Base-by-base conservation (phyloP, 2,113 vertebrate genomes). In the Clinocottus analis region DNA sequence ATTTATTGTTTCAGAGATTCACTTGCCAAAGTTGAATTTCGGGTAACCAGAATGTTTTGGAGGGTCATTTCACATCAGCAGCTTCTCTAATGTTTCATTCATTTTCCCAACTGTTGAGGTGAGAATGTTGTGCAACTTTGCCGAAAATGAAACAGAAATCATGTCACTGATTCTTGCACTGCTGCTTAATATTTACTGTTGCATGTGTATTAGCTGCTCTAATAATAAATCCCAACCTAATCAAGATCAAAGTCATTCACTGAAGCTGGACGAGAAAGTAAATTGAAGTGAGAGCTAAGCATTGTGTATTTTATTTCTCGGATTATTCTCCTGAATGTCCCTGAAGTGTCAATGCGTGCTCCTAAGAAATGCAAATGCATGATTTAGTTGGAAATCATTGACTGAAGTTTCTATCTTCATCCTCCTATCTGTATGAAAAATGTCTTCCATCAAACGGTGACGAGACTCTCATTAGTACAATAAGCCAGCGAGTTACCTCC, bases 401-500 rank as follows among this genome's bases (percentile, higher is more conserved):
- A 27, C 27, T 4, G 63, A 77, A 29, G 29, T 68, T 72, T 39
- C 53, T 25, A 16, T 14, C n/a, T 8, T 41, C n/a, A n/a, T 4
- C 8, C 21, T n/a, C 9, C 14, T 6, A 55, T 14, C 31, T 25
- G 37, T 23, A 25, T 43, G 37, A 79, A 13, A 21, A 45, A 29
- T 45, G 6, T 33, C 41, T 45, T 25, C 16, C 31, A 67, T 35
- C 2, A 55, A 75, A 47, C 9, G 4, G 33, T 2, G 2, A 41
- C 14, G 3, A 1, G 2, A 31, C 33, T 10, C 8, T 61, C 2
- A 72, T 33, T 19, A 9, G 0, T 5, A 56, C 19, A 43, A 27
- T 33, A 31, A 14, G 64, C 35, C 14, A n/a, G 13, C 33, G 16
- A 14, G 5, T 37, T 92, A 99, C 98, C 97, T 99, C 98, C 74